Conservation (phyloP, 2,797 vertebrate genomes). For the Kryptopterus vitreolus region DNA sequence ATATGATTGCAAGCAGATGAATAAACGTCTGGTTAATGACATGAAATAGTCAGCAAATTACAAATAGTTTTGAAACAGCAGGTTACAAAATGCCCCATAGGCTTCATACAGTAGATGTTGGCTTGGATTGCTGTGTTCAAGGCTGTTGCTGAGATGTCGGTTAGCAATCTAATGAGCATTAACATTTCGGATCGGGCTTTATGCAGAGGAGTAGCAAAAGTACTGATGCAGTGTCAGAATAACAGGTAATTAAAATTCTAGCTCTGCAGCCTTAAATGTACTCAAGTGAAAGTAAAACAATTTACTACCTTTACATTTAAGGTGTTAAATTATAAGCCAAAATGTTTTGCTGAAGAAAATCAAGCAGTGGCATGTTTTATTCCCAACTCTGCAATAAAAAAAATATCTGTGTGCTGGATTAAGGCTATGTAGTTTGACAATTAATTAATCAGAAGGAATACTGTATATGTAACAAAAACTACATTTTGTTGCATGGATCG, state of each 20-base stretch:
- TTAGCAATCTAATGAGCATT: slow-evolving; percentile 4
- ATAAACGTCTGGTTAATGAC: background rate
- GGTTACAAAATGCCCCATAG: background rate
- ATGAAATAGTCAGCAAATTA: background rate
- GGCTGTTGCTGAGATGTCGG: background rate
- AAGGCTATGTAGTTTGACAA: background rate
- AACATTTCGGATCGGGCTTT: background rate
- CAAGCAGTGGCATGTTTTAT: background rate
- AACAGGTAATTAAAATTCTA: background rate
- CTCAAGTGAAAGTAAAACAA: background rate
- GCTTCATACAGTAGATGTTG: background rate
- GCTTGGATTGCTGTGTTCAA: background rate
- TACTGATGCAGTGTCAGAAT: background rate
- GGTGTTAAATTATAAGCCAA: background rate
- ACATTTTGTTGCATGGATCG: background rate
- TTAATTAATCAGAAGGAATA: background rate
- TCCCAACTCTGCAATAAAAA: background rate
- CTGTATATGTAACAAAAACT: background rate
- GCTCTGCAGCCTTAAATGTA: background rate
- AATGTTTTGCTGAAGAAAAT: background rate
- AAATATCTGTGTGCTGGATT: background rate
- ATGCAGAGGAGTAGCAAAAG: background rate
- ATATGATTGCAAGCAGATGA: background rate
- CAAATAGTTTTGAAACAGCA: background rate
- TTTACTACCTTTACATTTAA: background rate